Base-by-base conservation (phyloP, 1,140 invertebrate genomes). In the Pogonomyrmex barbatus region DNA sequence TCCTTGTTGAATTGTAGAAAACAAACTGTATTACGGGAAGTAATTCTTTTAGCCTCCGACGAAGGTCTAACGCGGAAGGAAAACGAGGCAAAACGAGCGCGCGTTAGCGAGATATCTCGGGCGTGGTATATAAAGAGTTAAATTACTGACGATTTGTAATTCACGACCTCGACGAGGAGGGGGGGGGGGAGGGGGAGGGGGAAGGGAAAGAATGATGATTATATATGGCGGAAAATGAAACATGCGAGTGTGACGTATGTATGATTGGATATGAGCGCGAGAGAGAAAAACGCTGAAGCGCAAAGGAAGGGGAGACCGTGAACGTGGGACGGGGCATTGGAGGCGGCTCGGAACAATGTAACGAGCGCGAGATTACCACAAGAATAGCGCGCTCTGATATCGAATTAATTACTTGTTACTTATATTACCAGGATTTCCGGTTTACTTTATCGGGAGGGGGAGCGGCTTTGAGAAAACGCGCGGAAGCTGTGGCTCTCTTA, bases 121-220 rank as follows among this genome's bases (percentile, higher is more conserved):
- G 54, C 42, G 68, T 82, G 68, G 52, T 60, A 60, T 30, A 62
- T 75, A 73, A 83, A 83, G 54, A 42, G 33, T 87, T 88, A 85
- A 87, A 87, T 88, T 67, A 77, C 47, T 63, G 75, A 90, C 63
- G 68, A 90, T 85, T 89, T 89, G 76, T 89, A 87, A 89, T 85
- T 84, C 87, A 78, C 76, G 68, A 79, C 52, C 73, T 56, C 65
- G 12, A 50, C 24, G 47, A 39, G 68, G 47, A 24, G 24, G 24
- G 24, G 24, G 24, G 0, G 24, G 24, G 24, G 24, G 47, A 24
- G 24, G 24, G 24, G 24, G 24, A 24, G 24, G 24, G 24, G 24
- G n/a, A n/a, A 24, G 54, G 17, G n/a, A 62, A 70, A 78, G 47
- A 82, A 70, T 56, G 62, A n/a, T 24, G 78, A 56, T 56, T 81